Evolutionary conservation across 2,888 invertebrate genomes (phyloP).

Genomic region (Frankliniella intonsa): DNA sequence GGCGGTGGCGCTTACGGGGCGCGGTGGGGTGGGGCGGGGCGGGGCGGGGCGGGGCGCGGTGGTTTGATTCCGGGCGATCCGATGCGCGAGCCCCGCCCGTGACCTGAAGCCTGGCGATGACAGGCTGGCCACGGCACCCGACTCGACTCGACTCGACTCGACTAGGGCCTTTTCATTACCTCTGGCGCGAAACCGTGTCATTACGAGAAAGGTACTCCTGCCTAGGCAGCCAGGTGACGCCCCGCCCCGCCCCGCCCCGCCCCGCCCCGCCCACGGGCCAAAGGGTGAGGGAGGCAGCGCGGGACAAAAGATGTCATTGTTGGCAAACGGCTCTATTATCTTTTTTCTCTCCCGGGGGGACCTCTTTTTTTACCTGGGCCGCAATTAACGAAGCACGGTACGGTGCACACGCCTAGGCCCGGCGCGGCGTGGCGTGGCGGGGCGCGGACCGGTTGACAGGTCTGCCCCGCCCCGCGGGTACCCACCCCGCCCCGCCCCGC

Average conservation of each 20-base stretch:
- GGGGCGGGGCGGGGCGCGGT: too few species aligned
- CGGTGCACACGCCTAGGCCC: neutral
- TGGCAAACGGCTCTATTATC: slow-evolving; percentile 9
- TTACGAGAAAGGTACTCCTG: neutral
- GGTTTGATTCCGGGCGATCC: neutral
- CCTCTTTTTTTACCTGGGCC: neutral
- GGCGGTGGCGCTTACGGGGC: too few species aligned
- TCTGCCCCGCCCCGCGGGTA: neutral
- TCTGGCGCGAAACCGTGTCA: neutral
- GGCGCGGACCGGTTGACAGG: neutral
- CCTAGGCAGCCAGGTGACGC: neutral
- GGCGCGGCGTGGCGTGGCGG: neutral
- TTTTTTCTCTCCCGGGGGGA: neutral
- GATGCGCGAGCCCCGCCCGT: neutral
- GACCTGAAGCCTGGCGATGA: neutral
- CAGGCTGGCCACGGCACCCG: neutral
- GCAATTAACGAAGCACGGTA: slow-evolving; percentile 15
- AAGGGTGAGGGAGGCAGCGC: neutral
- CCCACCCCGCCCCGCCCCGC: too few species aligned
- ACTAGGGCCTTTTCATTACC: neutral
- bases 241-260: neutral
- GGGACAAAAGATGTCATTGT: slow-evolving; percentile 19
- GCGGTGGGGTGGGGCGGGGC: too few species aligned
- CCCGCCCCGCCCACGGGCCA: neutral
- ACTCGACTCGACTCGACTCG: too few species aligned